phyloP scores from a whole-genome alignment of 2,797 vertebrate genomes.

The Megalops cyprinoides region DNA sequence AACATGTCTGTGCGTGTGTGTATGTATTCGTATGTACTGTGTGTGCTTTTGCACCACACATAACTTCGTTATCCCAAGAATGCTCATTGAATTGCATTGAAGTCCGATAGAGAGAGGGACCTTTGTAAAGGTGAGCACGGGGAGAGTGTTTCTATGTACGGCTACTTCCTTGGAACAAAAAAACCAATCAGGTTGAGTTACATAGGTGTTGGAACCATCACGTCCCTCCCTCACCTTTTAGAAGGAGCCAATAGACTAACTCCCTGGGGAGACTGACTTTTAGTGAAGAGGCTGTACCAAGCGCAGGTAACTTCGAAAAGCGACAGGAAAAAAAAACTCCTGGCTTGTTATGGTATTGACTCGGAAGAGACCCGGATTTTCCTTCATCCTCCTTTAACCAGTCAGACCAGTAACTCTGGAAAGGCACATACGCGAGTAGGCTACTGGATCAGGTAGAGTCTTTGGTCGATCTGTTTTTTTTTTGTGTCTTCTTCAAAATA shows the following conservation, averaged over 20 bases:
- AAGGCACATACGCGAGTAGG: constrained; percentile 74
- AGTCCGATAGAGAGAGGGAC: neutral
- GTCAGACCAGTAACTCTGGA: constrained; percentile 85
- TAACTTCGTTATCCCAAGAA: too few relatives aligned
- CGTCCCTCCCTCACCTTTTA: constrained; percentile 66
- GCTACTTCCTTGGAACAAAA: constrained; percentile 6
- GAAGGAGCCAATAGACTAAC: constrained; percentile 61
- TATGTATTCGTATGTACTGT: too few relatives aligned
- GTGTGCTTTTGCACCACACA: too few relatives aligned
- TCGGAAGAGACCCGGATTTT: constrained; percentile 75
- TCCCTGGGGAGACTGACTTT: constrained; percentile 61
- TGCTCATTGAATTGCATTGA: too few relatives aligned
- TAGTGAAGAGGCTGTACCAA: constrained; percentile 67
- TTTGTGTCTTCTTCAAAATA: constrained; percentile 70
- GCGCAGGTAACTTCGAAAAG: constrained; percentile 69
- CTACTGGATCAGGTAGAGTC: constrained; percentile 87
- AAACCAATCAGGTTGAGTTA: constrained; percentile 60
- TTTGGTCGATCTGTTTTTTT: constrained; percentile 66
- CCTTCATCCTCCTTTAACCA: constrained; percentile 79
- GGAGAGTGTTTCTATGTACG: neutral
- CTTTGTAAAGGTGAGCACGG: constrained; percentile 11
- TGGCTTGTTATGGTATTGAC: constrained; percentile 68
- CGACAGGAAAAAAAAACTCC: neutral
- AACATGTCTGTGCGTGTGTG: too few relatives aligned
- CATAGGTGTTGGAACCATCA: constrained; percentile 45